Evolutionary conservation across 2,888 invertebrate genomes (phyloP).

Genomic region (Calameuta pallipes): DNA sequence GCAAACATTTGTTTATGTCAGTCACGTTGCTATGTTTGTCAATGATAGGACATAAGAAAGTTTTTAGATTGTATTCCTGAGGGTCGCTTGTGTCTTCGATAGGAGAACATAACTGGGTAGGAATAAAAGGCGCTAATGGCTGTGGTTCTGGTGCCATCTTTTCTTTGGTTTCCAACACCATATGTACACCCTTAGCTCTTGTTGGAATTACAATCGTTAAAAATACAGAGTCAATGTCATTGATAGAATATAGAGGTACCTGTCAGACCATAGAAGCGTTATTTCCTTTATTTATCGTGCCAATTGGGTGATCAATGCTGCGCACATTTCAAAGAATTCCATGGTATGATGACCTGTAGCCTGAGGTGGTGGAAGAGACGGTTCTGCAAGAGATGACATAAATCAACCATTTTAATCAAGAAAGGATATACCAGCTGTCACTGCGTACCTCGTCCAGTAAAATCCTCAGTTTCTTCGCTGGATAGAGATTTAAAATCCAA

Average conservation of each 20-base stretch:
- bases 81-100: not conserved
- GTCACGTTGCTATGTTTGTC: not conserved
- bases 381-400: constrained; percentile 43
- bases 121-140: not conserved
- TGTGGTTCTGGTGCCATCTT: not conserved
- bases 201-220: not conserved
- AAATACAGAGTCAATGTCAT: not conserved
- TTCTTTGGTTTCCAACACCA: not conserved
- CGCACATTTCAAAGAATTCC: constrained; percentile 99
- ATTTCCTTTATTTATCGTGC: constrained; percentile 77
- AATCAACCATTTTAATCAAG: not conserved
- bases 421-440: not conserved
- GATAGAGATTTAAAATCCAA: constrained; percentile 97
- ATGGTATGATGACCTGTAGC: constrained; percentile 90
- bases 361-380: constrained; percentile 54
- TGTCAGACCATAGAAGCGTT: not conserved
- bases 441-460: constrained; percentile 40
- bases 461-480: constrained; percentile 75
- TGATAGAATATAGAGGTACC: not conserved
- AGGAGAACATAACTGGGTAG: not conserved
- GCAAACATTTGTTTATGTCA: not conserved
- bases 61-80: not conserved
- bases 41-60: not conserved
- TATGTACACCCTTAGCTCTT: not conserved
- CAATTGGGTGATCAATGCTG: constrained; percentile 96